phyloP scores from a whole-genome alignment of 2,113 vertebrate genomes.

The Microcebus tavaratra region DNA sequence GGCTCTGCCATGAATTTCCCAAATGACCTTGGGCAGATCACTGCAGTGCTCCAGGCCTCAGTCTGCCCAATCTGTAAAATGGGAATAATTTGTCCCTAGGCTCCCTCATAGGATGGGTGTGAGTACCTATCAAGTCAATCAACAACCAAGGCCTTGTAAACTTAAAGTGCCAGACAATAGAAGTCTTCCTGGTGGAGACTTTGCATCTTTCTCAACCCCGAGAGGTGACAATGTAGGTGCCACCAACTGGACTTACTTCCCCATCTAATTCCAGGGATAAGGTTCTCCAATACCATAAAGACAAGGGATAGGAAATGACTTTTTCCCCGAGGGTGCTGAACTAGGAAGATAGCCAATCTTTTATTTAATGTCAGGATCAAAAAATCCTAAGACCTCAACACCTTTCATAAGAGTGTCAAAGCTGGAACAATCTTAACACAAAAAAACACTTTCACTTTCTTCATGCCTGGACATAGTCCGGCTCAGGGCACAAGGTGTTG shows the following conservation, averaged over 20 bases:
- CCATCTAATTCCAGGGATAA: neutral
- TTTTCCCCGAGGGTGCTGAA: neutral
- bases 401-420: neutral
- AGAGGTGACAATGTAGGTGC: neutral
- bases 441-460: neutral
- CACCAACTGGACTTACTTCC: neutral
- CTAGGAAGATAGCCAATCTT: neutral
- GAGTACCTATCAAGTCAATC: neutral
- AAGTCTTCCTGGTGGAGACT: neutral
- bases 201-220: neutral
- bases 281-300: neutral
- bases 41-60: neutral
- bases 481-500: accelerated
- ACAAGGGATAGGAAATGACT: neutral
- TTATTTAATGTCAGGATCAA: neutral
- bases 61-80: neutral
- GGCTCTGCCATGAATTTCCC: neutral
- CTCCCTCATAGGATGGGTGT: too few species aligned
- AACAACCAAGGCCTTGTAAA: neutral
- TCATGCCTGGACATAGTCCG: neutral
- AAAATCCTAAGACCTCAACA: neutral
- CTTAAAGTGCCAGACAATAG: neutral
- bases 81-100: too few species aligned
- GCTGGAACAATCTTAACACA: neutral
- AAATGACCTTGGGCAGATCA: neutral